Conservation (phyloP, 2,797 vertebrate species). For the Heteromormyrus szaboi region DNA sequence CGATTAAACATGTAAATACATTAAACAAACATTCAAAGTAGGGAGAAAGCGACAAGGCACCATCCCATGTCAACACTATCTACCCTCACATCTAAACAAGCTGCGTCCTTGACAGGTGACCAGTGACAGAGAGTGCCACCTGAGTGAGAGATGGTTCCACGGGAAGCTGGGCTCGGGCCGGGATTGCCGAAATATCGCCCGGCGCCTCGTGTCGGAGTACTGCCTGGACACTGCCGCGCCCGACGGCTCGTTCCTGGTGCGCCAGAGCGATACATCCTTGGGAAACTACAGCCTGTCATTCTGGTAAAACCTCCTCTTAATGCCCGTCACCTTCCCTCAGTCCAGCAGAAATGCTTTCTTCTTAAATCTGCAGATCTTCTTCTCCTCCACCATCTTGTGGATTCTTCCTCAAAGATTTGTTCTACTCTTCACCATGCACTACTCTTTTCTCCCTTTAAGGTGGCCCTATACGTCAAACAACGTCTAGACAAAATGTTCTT, state of each 20-base stretch:
- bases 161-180: constrained; percentile 90
- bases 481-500: background rate
- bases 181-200: constrained; percentile 88
- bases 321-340: background rate
- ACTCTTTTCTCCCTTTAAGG: background rate
- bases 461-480: background rate
- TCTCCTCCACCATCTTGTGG: background rate
- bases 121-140: constrained; percentile 86
- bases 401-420: background rate
- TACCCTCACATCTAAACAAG: background rate
- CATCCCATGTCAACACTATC: background rate
- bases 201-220: constrained; percentile 87
- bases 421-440: background rate
- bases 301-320: constrained; percentile 66
- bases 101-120: constrained; percentile 58
- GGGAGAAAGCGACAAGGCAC: background rate
- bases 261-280: constrained; percentile 96
- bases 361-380: background rate
- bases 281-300: constrained; percentile 98
- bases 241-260: constrained; percentile 91
- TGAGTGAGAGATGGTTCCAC: constrained; percentile 94
- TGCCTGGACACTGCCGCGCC: constrained; percentile 91
- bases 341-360: background rate
- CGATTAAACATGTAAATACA: background rate
- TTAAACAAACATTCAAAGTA: background rate